phyloP scores from a whole-genome alignment of 2,113 vertebrate genomes.

The Onychostoma macrolepis region DNA sequence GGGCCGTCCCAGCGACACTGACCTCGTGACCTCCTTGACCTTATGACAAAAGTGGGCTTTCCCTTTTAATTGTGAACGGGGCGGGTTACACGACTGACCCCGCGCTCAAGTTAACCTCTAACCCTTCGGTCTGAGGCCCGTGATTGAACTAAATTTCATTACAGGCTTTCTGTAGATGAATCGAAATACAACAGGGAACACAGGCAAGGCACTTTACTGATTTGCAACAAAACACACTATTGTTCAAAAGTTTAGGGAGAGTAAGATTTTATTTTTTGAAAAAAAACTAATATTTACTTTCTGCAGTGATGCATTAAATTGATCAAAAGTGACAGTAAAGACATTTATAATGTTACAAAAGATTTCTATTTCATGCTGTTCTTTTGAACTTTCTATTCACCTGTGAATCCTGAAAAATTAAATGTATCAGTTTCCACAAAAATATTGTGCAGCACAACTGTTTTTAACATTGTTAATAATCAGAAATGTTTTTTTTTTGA shows the following conservation, averaged over 20 bases:
- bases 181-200: background rate
- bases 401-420: background rate
- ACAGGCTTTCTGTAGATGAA: conserved; percentile 75
- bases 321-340: background rate
- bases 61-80: conserved; percentile 76
- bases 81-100: conserved; percentile 76
- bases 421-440: too few relatives aligned
- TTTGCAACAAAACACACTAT: too few relatives aligned
- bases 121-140: conserved; percentile 74
- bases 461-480: too few relatives aligned
- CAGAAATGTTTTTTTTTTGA: background rate
- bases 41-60: conserved; percentile 79
- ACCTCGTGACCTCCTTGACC: conserved; percentile 80
- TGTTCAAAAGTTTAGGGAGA: too few relatives aligned
- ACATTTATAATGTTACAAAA: background rate
- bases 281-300: too few relatives aligned
- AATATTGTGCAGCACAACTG: too few relatives aligned
- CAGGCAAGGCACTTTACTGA: too few relatives aligned
- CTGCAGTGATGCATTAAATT: background rate
- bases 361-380: background rate
- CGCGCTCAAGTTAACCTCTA: conserved; percentile 77
- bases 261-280: too few relatives aligned
- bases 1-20: conserved; percentile 73
- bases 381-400: background rate
- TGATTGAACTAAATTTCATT: conserved; percentile 82